phyloP scores from a whole-genome alignment of 2,888 invertebrate genomes.

The Scaptomyza reducta region DNA sequence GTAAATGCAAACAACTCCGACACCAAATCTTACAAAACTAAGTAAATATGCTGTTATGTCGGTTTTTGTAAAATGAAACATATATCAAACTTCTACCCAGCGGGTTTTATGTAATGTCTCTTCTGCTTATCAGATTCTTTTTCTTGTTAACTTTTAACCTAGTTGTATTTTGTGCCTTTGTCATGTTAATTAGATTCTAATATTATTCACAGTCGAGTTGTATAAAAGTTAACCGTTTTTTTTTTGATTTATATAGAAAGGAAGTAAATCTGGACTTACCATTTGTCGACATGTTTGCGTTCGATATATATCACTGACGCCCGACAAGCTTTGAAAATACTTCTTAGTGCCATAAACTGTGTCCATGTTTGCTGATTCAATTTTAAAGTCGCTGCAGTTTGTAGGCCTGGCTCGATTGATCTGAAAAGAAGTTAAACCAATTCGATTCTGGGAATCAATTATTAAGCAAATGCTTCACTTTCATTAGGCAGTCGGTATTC shows the following conservation, averaged over 20 bases:
- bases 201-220: constrained; percentile 24
- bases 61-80: constrained; percentile 11
- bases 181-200: constrained; percentile 44
- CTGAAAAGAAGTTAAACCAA: constrained; percentile 27
- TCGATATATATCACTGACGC: constrained; percentile 83
- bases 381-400: not conserved
- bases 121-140: constrained; percentile 18
- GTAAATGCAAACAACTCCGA: constrained; percentile 63
- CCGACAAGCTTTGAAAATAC: constrained; percentile 84
- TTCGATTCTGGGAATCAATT: not conserved
- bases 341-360: constrained; percentile 84
- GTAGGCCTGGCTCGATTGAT: constrained; percentile 12
- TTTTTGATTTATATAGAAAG: not conserved
- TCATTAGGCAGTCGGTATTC: constrained; percentile 39
- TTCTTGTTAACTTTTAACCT: constrained; percentile 32
- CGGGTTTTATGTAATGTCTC: constrained; percentile 40
- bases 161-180: constrained; percentile 16
- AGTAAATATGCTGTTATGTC: constrained; percentile 32
- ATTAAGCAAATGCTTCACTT: constrained; percentile 52
- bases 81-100: constrained; percentile 2
- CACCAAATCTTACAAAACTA: constrained; percentile 28
- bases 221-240: constrained; percentile 33
- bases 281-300: constrained; percentile 82
- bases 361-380: constrained; percentile 75
- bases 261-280: constrained; percentile 75